Base-by-base conservation (phyloP, 64 coral and sea anemone species). In the Dendrophyllia cribrosa region DNA sequence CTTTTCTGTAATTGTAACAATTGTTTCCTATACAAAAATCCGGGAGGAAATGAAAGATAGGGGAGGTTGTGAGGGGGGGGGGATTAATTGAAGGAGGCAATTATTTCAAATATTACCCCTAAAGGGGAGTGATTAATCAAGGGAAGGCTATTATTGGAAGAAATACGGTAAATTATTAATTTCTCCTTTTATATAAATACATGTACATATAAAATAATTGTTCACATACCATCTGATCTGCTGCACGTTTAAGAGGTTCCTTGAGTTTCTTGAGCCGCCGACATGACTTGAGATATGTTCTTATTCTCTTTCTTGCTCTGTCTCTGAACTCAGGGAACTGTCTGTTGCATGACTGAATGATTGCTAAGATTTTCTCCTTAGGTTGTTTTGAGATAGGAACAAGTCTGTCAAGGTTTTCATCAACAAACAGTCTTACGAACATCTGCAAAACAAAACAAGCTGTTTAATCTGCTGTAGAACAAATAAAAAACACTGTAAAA, bases 361-460 rank as follows among this genome's bases (percentile, higher is more conserved):
- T 99, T 66, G 97, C 97, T 71, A 99, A 66, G 7, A 99, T 93
- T 91, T 99, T 99, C 49, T 99, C 97, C 65, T 99, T 99, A 5
- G 97, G 97, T 81, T 99, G 97, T 17, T 99, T 99, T 12, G 97
- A 99, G 85, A 99, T 99, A 43, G 97, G 97, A 17, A 99, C 97
- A 25, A 99, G 94, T 88, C 97, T 86, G 77, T 99, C 97, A 58
- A 99, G 86, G 58, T 99, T 99, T 75, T 99, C 97, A 73, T 99
- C 97, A 0, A 99, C 97, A 79, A 99, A 99, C 5, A 99, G 76
- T 50, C 97, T 86, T 16, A 99, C 97, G 89, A 99, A 99, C 97
- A 99, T 95, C 97, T 99, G 66, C 24, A 19, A 68, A 85, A 70
- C 3, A 44, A 68, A 69, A 63, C 1, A 47, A 21, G 49, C 11